Evolutionary conservation across 53 echinoderm and acorn worm species (phyloP).

Genomic region (Zoroaster sp.): DNA sequence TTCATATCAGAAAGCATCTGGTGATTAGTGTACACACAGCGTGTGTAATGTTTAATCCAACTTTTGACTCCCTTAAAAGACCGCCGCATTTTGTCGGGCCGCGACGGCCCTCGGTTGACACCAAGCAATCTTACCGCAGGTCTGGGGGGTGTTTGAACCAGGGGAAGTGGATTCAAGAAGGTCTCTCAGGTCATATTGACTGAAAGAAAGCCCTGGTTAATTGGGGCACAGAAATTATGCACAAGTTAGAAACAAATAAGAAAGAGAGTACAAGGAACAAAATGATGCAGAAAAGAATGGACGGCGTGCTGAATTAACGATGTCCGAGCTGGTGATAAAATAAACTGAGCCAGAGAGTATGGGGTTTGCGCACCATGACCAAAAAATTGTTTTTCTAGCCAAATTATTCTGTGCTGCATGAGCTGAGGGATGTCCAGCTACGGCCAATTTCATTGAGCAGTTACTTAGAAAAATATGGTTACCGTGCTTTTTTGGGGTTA

Average conservation of each 20-base stretch:
- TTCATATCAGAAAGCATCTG: background rate
- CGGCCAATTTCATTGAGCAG: no score
- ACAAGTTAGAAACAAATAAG: constrained; percentile 37
- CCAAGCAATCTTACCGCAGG: constrained; percentile 80
- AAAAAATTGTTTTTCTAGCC: no score
- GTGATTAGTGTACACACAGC: background rate
- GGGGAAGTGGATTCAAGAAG: constrained; percentile 93
- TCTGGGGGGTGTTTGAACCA: constrained; percentile 70
- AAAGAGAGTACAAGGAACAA: background rate
- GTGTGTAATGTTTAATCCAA: background rate
- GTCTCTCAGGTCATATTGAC: constrained; percentile 95
- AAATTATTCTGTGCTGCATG: no score
- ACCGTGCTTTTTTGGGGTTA: no score
- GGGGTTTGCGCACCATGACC: no score
- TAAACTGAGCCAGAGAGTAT: background rate
- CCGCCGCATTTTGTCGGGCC: background rate
- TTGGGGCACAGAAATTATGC: background rate
- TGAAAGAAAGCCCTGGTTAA: constrained; percentile 85
- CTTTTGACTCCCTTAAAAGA: constrained; percentile 48
- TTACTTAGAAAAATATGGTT: no score
- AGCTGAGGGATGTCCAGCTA: no score
- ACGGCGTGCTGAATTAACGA: background rate
- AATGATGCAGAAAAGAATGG: background rate
- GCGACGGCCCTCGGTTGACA: background rate
- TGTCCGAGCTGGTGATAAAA: background rate